phyloP scores from a whole-genome alignment of 2,113 vertebrate species.

The Aptenodytes forsteri region DNA sequence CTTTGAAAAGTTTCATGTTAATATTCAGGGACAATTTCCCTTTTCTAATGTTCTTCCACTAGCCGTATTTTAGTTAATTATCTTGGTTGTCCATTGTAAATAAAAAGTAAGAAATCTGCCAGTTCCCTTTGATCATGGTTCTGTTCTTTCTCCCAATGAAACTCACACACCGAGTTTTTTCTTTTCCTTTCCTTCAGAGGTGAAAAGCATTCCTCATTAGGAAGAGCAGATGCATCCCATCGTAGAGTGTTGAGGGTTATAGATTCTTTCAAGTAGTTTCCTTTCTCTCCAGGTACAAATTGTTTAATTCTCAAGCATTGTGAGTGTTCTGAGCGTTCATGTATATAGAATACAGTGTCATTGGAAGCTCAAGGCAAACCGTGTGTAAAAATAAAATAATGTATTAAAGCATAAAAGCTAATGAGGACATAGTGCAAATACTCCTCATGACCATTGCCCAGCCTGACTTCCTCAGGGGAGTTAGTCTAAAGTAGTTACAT shows the following conservation, averaged over 20 bases:
- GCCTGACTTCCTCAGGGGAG: neutral
- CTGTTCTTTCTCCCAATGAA: neutral
- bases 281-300: neutral
- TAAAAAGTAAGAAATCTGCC: neutral
- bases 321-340: neutral
- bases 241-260: neutral
- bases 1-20: neutral
- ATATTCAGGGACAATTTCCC: neutral
- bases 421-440: neutral
- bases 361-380: neutral
- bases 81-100: neutral
- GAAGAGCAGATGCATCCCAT: neutral
- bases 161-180: neutral
- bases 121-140: neutral
- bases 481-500: neutral
- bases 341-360: neutral
- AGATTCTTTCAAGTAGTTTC: neutral
- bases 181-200: neutral
- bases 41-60: neutral
- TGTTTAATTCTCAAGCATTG: neutral
- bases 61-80: neutral
- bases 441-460: neutral
- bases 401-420: slow-evolving; percentile 7
- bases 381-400: neutral
- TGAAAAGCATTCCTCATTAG: neutral